Percentiles rank a stretch among this genome's conserved stretches.
These are phyloP conservation scores for Trissolcus japonicus DNA, from an alignment of 2,888 invertebrate species.

Conservation along the genomic window DNA sequence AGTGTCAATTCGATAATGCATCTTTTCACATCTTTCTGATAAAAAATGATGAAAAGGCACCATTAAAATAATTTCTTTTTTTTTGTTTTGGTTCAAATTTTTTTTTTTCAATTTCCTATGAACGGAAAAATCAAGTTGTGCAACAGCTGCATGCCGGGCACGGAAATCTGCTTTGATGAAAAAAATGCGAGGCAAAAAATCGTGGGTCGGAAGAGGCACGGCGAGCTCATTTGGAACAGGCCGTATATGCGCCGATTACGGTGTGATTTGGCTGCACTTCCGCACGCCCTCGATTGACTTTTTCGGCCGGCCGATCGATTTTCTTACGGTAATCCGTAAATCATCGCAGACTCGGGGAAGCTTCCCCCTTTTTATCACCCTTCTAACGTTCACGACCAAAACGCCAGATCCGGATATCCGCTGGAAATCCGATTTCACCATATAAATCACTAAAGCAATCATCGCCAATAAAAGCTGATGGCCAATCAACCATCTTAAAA, in stretches of 20 bases:
- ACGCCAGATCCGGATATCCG: constrained; percentile 37
- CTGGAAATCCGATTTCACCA: constrained; percentile 35
- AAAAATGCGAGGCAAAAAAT: constrained; percentile 19
- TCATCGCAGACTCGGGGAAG: constrained; percentile 36
- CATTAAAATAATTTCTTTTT: background rate
- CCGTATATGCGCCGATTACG: constrained; percentile 37
- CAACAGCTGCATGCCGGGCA: constrained; percentile 42
- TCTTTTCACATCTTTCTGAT: constrained; percentile 24
- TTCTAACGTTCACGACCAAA: constrained; percentile 23
- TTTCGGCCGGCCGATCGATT: constrained; percentile 42
- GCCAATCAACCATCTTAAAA: too few relatives aligned
- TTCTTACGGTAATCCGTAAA: constrained; percentile 45
- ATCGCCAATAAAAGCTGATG: background rate
- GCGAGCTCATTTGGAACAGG: constrained; percentile 16
- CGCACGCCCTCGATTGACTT: constrained; percentile 51
- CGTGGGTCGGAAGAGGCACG: constrained; percentile 18
- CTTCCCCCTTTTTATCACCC: constrained; percentile 47
- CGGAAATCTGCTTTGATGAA: constrained; percentile 31
- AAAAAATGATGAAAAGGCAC: background rate
- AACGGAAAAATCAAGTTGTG: constrained; percentile 60
- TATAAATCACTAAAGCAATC: constrained; percentile 27
- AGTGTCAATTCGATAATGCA: constrained; percentile 45
- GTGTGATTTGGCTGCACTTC: constrained; percentile 50
- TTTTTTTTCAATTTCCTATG: constrained; percentile 63
- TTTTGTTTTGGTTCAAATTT: background rate